A percentile compares a stretch with the other conserved stretches of the same genome.
Conservation (phyloP, 2,797 vertebrate genomes). For the Anabacerthia variegaticeps region DNA sequence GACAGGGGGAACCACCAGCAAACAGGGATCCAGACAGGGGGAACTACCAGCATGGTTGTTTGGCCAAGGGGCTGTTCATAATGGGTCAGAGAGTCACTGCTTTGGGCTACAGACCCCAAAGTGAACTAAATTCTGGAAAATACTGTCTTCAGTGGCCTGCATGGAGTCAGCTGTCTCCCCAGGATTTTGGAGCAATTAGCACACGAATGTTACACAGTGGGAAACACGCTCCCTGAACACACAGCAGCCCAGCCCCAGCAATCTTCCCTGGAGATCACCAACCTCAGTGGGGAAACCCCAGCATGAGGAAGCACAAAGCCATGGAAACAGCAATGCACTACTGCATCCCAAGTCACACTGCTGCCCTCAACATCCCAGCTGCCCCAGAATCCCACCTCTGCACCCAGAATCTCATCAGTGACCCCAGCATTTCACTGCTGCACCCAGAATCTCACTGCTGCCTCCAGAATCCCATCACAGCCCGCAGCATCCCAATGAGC, state of each 20-base stretch:
- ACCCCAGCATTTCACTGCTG: accelerated
- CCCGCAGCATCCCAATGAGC: accelerated
- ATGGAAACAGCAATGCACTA: background rate
- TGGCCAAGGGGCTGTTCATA: background rate
- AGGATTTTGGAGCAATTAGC: background rate
- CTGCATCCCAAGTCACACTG: accelerated
- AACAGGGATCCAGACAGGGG: accelerated
- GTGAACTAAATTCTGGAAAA: background rate
- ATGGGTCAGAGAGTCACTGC: background rate
- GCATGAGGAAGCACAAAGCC: accelerated
- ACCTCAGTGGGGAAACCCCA: background rate
- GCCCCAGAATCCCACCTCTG: accelerated
- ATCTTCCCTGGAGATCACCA: background rate
- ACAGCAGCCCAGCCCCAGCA: background rate
- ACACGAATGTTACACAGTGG: accelerated
- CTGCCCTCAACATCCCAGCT: accelerated
- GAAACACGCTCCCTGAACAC: background rate
- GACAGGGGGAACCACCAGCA: background rate
- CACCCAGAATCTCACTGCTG: accelerated
- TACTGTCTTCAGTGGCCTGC: accelerated
- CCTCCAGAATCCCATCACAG: accelerated
- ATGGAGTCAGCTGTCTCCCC: background rate
- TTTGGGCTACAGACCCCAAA: background rate
- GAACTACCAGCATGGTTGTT: accelerated
- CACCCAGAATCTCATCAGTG: accelerated